A percentile compares a stretch with the other conserved stretches of the same genome.
These are phyloP conservation scores for Sandelia bainsii DNA, from an alignment of 2,797 vertebrate species.

Conservation along the genomic window DNA sequence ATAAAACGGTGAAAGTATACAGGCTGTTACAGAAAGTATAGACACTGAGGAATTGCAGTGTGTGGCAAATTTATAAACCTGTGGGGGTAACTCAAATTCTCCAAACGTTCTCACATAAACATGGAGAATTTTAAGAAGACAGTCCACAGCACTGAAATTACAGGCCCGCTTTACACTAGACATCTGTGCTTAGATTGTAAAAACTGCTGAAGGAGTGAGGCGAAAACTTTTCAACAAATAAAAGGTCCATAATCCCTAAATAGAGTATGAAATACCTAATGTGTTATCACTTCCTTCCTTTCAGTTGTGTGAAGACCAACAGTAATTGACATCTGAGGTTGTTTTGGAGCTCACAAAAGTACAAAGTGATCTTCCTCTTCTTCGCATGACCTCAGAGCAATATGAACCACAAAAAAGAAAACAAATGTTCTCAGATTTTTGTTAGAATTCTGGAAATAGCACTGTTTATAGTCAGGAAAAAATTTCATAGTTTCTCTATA, in stretches of 20 bases:
- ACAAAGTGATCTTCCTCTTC: slow-evolving; percentile 43
- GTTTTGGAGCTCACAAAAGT: slow-evolving; percentile 23
- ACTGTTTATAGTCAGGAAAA: slow-evolving; percentile 17
- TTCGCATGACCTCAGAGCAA: slow-evolving; percentile 34
- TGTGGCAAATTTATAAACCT: slow-evolving; percentile 21
- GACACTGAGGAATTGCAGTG: slow-evolving; percentile 19
- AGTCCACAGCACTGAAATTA: slow-evolving; percentile 4
- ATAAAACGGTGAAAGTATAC: slow-evolving; percentile 12
- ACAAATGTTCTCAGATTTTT: slow-evolving; percentile 16
- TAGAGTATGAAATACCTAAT: background rate
- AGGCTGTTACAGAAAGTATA: slow-evolving; percentile 2
- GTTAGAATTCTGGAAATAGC: slow-evolving; percentile 7
- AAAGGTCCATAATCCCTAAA: slow-evolving; percentile 1
- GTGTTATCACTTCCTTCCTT: slow-evolving; percentile 39
- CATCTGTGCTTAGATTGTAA: background rate
- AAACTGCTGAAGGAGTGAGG: slow-evolving; percentile 1
- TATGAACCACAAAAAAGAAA: slow-evolving; percentile 39
- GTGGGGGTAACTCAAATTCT: slow-evolving; percentile 14
- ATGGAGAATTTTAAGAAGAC: slow-evolving; percentile 9
- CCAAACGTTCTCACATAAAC: slow-evolving; percentile 42
- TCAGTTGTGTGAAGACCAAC: slow-evolving; percentile 23
- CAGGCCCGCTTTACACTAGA: background rate
- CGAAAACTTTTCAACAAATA: slow-evolving; percentile 3
- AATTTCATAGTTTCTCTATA: slow-evolving; percentile 22
- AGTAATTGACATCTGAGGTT: slow-evolving; percentile 46